Evolutionary conservation across 2,113 vertebrate species (phyloP).

Genomic region (Bufo gargarizans): DNA sequence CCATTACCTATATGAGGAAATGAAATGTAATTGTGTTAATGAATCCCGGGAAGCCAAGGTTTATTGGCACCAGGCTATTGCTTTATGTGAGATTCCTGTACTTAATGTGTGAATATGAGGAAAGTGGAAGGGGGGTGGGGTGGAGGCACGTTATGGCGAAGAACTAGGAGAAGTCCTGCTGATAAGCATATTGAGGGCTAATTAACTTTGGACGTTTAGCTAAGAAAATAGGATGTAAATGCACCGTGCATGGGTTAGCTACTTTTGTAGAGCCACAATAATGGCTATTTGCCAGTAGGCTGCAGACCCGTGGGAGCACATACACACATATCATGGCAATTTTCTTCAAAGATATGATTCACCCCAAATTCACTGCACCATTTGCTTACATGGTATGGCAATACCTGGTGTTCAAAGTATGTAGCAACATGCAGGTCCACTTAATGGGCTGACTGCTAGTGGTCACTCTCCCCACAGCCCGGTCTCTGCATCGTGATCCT

Average conservation of each 20-base stretch:
- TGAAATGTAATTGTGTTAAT: conserved; percentile 31
- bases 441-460: no score
- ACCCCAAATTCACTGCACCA: no score
- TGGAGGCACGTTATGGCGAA: neutral
- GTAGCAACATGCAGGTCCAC: no score
- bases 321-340: no score
- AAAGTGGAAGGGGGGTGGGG: neutral
- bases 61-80: conserved; percentile 11
- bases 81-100: conserved; percentile 9
- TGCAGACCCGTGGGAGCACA: neutral
- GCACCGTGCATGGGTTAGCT: neutral
- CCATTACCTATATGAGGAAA: conserved; percentile 26
- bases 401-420: no score
- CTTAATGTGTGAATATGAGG: neutral
- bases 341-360: no score
- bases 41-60: conserved; percentile 19
- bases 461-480: no score
- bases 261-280: neutral
- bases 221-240: neutral
- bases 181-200: neutral
- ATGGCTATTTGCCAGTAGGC: neutral
- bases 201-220: conserved; percentile 3
- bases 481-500: no score
- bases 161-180: neutral
- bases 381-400: no score